These are phyloP conservation scores for Ammodytes dubius DNA, from an alignment of 2,113 vertebrate species.

Conservation along the genomic window DNA sequence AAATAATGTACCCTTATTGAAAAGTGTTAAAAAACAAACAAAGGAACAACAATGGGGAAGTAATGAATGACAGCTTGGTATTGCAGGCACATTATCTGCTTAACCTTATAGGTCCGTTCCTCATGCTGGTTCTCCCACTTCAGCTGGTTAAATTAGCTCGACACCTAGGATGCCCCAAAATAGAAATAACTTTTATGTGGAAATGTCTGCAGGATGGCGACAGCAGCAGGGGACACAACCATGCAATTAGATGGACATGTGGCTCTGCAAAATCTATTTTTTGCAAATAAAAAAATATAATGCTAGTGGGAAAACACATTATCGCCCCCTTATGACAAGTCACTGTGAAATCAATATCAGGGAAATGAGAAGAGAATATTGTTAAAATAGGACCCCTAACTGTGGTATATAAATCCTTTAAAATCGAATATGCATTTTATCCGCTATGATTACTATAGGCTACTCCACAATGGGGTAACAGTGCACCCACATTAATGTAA, in stretches of 20 bases:
- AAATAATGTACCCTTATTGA: too few relatives aligned
- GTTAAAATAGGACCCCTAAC: constrained; percentile 24
- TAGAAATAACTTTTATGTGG: constrained; percentile 76
- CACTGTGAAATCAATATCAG: constrained; percentile 62
- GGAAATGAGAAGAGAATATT: constrained; percentile 57
- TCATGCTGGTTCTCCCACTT: constrained; percentile 63
- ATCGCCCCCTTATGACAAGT: constrained; percentile 41
- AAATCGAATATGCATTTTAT: constrained; percentile 17
- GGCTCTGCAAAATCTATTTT: constrained; percentile 49
- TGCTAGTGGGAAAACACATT: constrained; percentile 54
- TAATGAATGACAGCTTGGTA: constrained; percentile 56
- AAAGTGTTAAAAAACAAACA: constrained; percentile 54
- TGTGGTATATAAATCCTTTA: constrained; percentile 3
- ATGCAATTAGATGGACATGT: constrained; percentile 29
- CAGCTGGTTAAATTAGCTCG: constrained; percentile 81
- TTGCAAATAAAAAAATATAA: constrained; percentile 21
- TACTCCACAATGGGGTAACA: constrained; percentile 3
- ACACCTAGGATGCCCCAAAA: constrained; percentile 66
- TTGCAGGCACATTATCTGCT: constrained; percentile 77
- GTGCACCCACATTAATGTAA: constrained; percentile 4
- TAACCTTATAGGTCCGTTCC: constrained; percentile 81
- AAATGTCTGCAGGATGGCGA: constrained; percentile 54
- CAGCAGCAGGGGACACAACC: constrained; percentile 39
- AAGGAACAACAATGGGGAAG: constrained; percentile 56
- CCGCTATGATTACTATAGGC: constrained; percentile 23